A percentile compares a stretch with the other conserved stretches of the same genome.
phyloP scores from a whole-genome alignment of 2,888 invertebrate genomes.

The Morpho helenor region DNA sequence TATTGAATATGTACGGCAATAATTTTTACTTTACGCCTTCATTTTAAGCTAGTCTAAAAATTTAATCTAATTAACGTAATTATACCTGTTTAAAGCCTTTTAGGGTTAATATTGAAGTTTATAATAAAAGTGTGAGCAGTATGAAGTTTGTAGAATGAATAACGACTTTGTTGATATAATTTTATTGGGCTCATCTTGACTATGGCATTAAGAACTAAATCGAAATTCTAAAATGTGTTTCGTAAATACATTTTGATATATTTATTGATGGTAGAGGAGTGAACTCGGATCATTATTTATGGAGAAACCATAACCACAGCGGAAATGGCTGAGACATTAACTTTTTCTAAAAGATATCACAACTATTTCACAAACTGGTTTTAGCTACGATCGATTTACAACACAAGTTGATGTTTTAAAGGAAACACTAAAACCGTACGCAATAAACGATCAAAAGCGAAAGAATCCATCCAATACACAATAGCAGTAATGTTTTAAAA shows the following conservation, averaged over 20 bases:
- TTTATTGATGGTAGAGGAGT: conserved; percentile 10
- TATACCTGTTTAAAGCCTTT: too few relatives aligned
- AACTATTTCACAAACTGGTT: conserved; percentile 14
- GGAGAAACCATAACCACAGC: conserved; percentile 46
- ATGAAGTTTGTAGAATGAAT: too few relatives aligned
- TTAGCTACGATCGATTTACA: conserved; percentile 1
- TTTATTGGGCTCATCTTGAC: too few relatives aligned
- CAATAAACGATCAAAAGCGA: conserved; percentile 1
- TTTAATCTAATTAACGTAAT: too few relatives aligned
- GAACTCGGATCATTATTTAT: conserved; percentile 25
- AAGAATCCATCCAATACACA: not conserved
- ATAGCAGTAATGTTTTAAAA: conserved; percentile 12
- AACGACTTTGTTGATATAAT: too few relatives aligned
- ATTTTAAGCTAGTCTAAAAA: too few relatives aligned
- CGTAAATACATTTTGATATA: not conserved
- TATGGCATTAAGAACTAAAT: too few relatives aligned
- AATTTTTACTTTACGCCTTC: too few relatives aligned
- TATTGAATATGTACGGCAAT: too few relatives aligned
- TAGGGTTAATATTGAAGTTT: too few relatives aligned
- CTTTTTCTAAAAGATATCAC: conserved; percentile 39
- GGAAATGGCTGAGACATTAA: conserved; percentile 53
- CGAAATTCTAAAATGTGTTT: too few relatives aligned
- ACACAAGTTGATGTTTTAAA: not conserved
- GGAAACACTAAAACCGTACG: not conserved
- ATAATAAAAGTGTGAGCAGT: too few relatives aligned